These are phyloP conservation scores for Xiphias gladius DNA, from an alignment of 2,113 vertebrate genomes.

Conservation along the genomic window DNA sequence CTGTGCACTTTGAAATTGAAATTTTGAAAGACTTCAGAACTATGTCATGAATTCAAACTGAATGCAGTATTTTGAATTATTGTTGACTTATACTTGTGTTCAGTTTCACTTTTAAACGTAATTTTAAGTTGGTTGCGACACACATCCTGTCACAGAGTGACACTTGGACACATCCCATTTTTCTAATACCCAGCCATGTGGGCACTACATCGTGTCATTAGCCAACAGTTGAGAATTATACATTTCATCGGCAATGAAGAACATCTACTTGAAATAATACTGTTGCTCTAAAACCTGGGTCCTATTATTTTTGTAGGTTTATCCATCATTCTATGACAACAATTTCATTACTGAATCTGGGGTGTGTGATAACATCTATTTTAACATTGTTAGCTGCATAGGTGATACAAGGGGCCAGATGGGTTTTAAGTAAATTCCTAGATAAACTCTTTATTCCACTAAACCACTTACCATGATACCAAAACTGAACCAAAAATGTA, in stretches of 20 bases:
- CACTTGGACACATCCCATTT: neutral
- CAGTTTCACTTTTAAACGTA: neutral
- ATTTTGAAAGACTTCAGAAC: neutral
- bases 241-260: constrained; percentile 5
- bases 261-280: constrained; percentile 17
- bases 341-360: neutral
- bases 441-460: neutral
- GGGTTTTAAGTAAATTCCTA: neutral
- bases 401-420: neutral
- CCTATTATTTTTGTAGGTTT: constrained; percentile 8
- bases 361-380: neutral
- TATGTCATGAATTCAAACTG: neutral
- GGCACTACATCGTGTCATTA: neutral
- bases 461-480: neutral
- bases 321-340: constrained; percentile 4
- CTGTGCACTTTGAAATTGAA: neutral
- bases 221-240: neutral
- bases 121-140: neutral
- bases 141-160: neutral
- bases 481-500: neutral
- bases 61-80: neutral
- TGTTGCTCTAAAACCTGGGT: constrained; percentile 6
- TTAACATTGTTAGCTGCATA: neutral
- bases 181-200: neutral
- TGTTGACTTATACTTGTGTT: neutral